Percentiles rank a stretch among this genome's conserved stretches.
Evolutionary conservation across 2,797 vertebrate genomes (phyloP).

Genomic region (Hylomyscus alleni): DNA sequence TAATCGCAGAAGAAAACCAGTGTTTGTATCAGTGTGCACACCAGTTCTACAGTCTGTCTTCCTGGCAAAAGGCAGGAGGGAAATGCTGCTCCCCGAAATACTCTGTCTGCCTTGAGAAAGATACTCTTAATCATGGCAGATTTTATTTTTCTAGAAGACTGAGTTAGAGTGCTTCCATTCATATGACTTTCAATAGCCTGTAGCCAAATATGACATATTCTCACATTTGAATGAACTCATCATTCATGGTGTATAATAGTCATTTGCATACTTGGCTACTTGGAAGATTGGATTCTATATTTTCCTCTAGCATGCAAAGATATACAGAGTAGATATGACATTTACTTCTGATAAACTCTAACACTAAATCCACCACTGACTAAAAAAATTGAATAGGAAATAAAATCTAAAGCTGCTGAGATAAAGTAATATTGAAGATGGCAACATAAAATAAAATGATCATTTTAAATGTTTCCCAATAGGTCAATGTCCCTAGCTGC

Average conservation of each 20-base stretch:
- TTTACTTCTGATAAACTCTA: not conserved
- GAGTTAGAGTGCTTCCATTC: not conserved
- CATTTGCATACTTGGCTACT: not conserved
- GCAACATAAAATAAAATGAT: not conserved
- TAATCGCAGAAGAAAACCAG: not conserved
- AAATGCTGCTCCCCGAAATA: not conserved
- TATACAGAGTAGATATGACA: not conserved
- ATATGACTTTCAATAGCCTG: not conserved
- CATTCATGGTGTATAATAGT: not conserved
- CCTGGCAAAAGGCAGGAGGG: not conserved
- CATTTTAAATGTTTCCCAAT: not conserved
- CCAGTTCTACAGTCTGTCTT: not conserved
- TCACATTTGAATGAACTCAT: slow-evolving; percentile 15
- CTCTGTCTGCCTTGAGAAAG: not conserved
- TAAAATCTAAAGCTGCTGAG: not conserved
- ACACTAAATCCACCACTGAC: not conserved
- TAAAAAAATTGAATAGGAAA: not conserved
- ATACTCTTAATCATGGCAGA: not conserved
- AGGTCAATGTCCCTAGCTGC: not conserved
- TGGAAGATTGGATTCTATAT: not conserved
- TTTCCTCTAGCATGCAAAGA: not conserved
- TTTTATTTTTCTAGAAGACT: slow-evolving; percentile 1
- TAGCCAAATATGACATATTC: not conserved
- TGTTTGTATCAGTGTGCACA: not conserved
- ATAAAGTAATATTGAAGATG: not conserved